Evolutionary conservation across 1,140 invertebrate species (phyloP).

Genomic region (Drosophila melanogaster): Release_6_plus_ISO1_MT NT_033779.5:1591001-1591500

Average conservation of each 20-base stretch:
- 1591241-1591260: slow-evolving; percentile 12
- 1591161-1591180: slow-evolving; percentile 44
- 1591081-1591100: slow-evolving; percentile 12
- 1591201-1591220: slow-evolving; percentile 15
- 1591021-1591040: slow-evolving; percentile 56
- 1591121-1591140: slow-evolving; percentile 77
- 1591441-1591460: slow-evolving; percentile 76
- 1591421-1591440: slow-evolving; percentile 42
- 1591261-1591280: slow-evolving; percentile 59
- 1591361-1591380: slow-evolving; percentile 74
- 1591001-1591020: slow-evolving; percentile 3
- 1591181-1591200: slow-evolving; percentile 65
- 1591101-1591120: slow-evolving; percentile 18
- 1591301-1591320: slow-evolving; percentile 77
- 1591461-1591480: slow-evolving; percentile 3
- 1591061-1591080: slow-evolving; percentile 61
- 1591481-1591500: background rate
- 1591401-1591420: slow-evolving; percentile 48
- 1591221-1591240: slow-evolving; percentile 39
- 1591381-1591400: slow-evolving; percentile 38
- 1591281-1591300: slow-evolving; percentile 44
- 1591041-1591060: slow-evolving; percentile 68
- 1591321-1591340: slow-evolving; percentile 41
- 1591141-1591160: slow-evolving; percentile 44
- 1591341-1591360: slow-evolving; percentile 62